Evolutionary conservation across 2,113 vertebrate genomes (phyloP).

Genomic region (Rhadina sibilatrix): DNA sequence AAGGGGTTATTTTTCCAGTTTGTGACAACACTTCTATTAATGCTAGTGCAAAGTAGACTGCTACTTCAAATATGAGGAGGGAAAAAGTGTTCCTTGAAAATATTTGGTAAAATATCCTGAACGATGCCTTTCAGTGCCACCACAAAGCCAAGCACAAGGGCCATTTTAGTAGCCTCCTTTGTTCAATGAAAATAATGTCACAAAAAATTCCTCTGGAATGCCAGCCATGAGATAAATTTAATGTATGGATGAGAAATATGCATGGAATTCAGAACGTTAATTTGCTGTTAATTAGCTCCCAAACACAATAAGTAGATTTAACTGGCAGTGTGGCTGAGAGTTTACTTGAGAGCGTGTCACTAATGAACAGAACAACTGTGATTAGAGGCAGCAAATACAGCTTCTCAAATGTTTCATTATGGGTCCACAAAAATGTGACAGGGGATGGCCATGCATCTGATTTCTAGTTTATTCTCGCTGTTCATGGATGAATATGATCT

Average conservation of each 20-base stretch:
- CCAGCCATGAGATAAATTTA: neutral
- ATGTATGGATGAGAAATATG: conserved; percentile 34
- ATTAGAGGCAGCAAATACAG: conserved; percentile 40
- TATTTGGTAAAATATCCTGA: neutral
- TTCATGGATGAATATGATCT: neutral
- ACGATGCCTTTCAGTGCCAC: neutral
- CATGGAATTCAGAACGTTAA: conserved; percentile 60
- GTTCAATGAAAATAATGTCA: neutral
- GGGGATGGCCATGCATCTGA: conserved; percentile 47
- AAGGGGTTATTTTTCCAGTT: neutral
- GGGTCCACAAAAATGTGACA: conserved; percentile 26
- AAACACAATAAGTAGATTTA: conserved; percentile 68
- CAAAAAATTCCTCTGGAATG: neutral
- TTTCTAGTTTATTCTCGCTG: conserved; percentile 58
- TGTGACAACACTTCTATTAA: neutral
- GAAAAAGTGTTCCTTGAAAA: neutral
- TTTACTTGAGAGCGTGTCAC: conserved; percentile 66
- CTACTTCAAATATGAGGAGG: neutral
- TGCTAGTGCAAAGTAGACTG: neutral
- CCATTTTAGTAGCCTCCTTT: neutral
- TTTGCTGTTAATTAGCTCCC: conserved; percentile 70
- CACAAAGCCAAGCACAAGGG: neutral
- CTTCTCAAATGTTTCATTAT: conserved; percentile 65
- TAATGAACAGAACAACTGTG: conserved; percentile 75
- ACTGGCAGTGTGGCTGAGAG: conserved; percentile 68